Evolutionary conservation across 92 coral and sea anemone genomes (phyloP).

Genomic region (Phenganax subtilis): DNA sequence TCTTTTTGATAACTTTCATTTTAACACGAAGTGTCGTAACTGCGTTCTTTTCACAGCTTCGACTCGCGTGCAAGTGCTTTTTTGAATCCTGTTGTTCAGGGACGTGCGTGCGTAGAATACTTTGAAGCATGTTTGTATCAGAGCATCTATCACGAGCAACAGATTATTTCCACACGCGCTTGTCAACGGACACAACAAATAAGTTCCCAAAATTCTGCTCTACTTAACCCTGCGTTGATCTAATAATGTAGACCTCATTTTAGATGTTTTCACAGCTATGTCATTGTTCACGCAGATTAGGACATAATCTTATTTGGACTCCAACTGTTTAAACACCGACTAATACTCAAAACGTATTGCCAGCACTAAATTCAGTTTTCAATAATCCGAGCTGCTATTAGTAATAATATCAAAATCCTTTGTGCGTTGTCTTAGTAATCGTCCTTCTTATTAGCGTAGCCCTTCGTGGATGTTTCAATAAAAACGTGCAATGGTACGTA

Average conservation of each 20-base stretch:
- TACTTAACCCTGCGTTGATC: neutral
- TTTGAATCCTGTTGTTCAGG: neutral
- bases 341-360: no score
- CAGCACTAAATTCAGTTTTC: no score
- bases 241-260: neutral
- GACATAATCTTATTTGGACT: no score
- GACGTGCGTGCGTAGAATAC: slow-evolving; percentile 4
- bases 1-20: slow-evolving; percentile 5
- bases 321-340: no score
- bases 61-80: neutral
- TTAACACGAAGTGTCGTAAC: slow-evolving; percentile 4
- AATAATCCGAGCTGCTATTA: no score
- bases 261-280: neutral
- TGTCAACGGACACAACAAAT: neutral
- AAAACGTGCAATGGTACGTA: neutral
- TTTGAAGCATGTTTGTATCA: neutral
- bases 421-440: no score
- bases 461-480: neutral
- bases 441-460: no score
- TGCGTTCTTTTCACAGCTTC: neutral
- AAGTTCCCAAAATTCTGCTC: neutral
- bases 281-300: neutral
- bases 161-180: neutral
- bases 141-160: neutral
- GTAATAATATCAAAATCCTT: no score